Evolutionary conservation across 2,113 vertebrate species (phyloP).

Genomic region (Chaetorhynchus papuensis): DNA sequence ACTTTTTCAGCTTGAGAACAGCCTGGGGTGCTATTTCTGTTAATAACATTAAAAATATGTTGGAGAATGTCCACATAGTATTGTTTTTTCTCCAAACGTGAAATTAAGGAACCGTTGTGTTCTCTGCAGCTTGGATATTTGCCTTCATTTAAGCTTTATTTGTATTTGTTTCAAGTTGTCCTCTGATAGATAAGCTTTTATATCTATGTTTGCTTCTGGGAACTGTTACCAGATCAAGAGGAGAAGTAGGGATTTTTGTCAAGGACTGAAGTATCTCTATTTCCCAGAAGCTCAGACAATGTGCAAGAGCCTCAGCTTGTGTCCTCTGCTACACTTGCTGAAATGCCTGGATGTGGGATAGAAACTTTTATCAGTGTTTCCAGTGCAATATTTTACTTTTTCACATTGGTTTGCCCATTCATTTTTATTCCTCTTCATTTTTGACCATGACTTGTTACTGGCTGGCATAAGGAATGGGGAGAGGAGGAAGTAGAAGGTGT

Average conservation of each 20-base stretch:
- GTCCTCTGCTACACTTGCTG: neutral
- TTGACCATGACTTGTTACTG: neutral
- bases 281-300: neutral
- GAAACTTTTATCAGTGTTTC: neutral
- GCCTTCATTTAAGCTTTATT: neutral
- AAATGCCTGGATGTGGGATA: neutral
- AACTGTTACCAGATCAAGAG: neutral
- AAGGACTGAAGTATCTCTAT: neutral
- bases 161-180: conserved; percentile 34
- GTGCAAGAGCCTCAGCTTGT: neutral
- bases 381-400: neutral
- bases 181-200: neutral
- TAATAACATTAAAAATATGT: conserved; percentile 20
- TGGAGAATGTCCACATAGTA: neutral
- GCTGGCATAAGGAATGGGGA: fast-evolving
- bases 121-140: conserved; percentile 6
- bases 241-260: neutral
- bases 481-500: neutral
- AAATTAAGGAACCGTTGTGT: neutral
- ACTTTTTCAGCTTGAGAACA: neutral
- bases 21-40: conserved; percentile 20
- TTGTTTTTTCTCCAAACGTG: conserved; percentile 10
- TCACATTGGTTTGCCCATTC: neutral
- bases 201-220: neutral
- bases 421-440: neutral